A percentile compares a stretch with the other conserved stretches of the same genome.
These are phyloP conservation scores for Macaria liturata DNA, from an alignment of 2,888 invertebrate genomes.

Conservation along the genomic window DNA sequence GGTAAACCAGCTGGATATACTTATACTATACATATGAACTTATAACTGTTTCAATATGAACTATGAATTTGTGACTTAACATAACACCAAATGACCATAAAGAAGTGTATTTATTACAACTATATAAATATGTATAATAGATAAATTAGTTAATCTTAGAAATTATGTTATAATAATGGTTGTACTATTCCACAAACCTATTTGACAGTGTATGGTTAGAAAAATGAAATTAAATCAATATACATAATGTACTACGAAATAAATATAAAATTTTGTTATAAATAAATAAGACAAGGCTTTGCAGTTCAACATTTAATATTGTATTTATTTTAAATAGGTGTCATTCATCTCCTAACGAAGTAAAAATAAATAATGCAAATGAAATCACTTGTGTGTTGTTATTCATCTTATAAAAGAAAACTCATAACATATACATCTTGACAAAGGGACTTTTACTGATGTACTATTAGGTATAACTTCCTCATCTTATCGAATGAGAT, in stretches of 20 bases:
- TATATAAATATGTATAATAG: slow-evolving; percentile 3
- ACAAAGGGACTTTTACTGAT: too few species aligned
- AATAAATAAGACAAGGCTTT: slow-evolving; percentile 17
- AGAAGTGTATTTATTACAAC: slow-evolving; percentile 1
- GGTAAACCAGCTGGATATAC: too few species aligned
- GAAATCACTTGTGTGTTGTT: too few species aligned
- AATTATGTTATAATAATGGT: neutral
- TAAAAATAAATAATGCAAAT: slow-evolving; percentile 26
- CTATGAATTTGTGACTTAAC: slow-evolving; percentile 13
- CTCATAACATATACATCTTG: too few species aligned
- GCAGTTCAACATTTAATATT: slow-evolving; percentile 34
- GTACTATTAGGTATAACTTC: too few species aligned
- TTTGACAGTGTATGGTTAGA: too few species aligned
- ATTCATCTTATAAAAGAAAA: too few species aligned
- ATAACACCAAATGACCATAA: slow-evolving; percentile 18
- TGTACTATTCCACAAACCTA: neutral
- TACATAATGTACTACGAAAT: too few species aligned
- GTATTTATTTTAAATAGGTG: slow-evolving; percentile 37
- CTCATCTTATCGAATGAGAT: too few species aligned
- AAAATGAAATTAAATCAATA: too few species aligned
- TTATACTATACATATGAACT: too few species aligned
- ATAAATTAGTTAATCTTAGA: neutral
- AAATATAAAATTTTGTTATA: slow-evolving; percentile 2
- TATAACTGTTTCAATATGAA: neutral
- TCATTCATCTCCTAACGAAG: slow-evolving; percentile 39